phyloP scores from a whole-genome alignment of 2,797 vertebrate species.

The Gobionotothen gibberifrons region DNA sequence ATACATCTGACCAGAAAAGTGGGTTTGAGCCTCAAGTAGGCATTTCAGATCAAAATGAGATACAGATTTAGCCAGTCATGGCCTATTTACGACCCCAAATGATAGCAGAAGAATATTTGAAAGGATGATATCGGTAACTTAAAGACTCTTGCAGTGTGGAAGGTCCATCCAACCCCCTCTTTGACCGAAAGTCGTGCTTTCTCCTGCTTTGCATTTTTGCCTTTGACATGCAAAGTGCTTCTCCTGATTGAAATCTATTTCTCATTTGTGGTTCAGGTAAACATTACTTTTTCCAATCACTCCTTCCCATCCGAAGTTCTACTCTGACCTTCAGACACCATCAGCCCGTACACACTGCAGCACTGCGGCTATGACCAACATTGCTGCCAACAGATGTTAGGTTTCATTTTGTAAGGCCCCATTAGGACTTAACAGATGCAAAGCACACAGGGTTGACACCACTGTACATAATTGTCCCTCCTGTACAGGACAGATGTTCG shows the following conservation, averaged over 20 bases:
- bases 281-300: not conserved
- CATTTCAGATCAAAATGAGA: not conserved
- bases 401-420: slow-evolving; percentile 51
- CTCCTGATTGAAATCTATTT: not conserved
- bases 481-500: slow-evolving; percentile 70
- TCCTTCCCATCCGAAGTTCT: slow-evolving; percentile 7
- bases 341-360: slow-evolving; percentile 25
- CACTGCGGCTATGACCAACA: slow-evolving; percentile 5
- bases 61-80: slow-evolving; percentile 12
- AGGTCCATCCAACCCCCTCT: not conserved
- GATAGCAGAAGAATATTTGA: slow-evolving; percentile 2
- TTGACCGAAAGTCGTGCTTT: not conserved
- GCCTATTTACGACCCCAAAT: not conserved
- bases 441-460: slow-evolving; percentile 63
- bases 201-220: not conserved
- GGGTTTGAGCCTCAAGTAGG: not conserved
- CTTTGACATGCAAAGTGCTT: not conserved
- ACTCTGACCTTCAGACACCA: slow-evolving; percentile 35
- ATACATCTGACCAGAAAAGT: slow-evolving; percentile 2
- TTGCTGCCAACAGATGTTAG: slow-evolving; percentile 68
- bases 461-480: slow-evolving; percentile 60
- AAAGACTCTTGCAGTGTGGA: not conserved
- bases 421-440: slow-evolving; percentile 67
- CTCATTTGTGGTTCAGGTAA: not conserved
- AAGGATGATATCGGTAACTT: not conserved